Evolutionary conservation across 2,888 invertebrate genomes (phyloP).

Genomic region (Dicycla oo): DNA sequence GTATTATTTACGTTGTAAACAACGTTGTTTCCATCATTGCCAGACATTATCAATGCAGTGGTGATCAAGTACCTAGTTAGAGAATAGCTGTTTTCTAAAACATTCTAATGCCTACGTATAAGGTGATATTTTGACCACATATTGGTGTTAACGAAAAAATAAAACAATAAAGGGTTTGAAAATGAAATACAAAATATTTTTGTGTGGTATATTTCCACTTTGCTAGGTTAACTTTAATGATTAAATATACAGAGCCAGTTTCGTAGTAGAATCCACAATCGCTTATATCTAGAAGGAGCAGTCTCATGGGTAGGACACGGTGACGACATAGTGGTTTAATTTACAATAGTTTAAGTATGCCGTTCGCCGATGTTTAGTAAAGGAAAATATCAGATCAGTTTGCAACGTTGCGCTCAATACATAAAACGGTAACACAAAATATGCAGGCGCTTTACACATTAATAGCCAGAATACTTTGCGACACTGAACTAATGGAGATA

Average conservation of each 20-base stretch:
- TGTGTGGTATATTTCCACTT: slow-evolving; percentile 82
- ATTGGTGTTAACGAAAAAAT: not conserved
- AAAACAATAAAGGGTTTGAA: not conserved
- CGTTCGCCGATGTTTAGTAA: slow-evolving; percentile 20
- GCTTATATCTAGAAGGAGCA: slow-evolving; percentile 84
- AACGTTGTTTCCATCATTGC: not conserved
- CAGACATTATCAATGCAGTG: not conserved
- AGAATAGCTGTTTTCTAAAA: not conserved
- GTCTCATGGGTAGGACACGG: slow-evolving; percentile 78
- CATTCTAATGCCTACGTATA: not conserved
- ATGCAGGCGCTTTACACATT: slow-evolving; percentile 72
- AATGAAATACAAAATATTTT: slow-evolving; percentile 65
- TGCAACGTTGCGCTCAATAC: slow-evolving; percentile 21
- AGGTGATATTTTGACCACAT: not conserved
- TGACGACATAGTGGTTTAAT: slow-evolving; percentile 6
- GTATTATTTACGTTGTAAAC: not conserved
- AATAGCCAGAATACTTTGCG: slow-evolving; percentile 77
- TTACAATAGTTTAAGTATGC: slow-evolving; percentile 31
- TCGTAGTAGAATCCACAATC: slow-evolving; percentile 79
- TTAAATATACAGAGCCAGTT: slow-evolving; percentile 81
- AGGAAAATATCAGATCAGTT: slow-evolving; percentile 12
- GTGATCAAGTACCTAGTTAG: not conserved
- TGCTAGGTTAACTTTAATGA: slow-evolving; percentile 82
- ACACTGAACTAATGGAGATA: slow-evolving; percentile 71
- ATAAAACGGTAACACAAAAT: slow-evolving; percentile 74